Base-by-base conservation (phyloP, 92 coral and sea anemone genomes). In the Diadumene lineata region DNA sequence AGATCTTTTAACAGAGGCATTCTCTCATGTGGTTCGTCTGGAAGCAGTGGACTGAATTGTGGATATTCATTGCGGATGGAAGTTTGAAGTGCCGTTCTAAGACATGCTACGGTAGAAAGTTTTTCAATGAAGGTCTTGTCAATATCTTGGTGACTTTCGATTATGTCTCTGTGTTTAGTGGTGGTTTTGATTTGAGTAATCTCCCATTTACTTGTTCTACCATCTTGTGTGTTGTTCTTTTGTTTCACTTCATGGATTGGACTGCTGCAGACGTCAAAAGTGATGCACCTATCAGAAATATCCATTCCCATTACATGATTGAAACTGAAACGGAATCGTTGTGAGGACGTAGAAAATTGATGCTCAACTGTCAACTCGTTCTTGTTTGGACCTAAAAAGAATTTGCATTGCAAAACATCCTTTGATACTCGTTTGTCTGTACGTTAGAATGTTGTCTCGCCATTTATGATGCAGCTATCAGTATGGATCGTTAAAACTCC, bases 1-100 rank as follows among this genome's bases (percentile, higher is more conserved):
- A 64, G 76, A 16, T 70, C 76, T 43, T 70, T 70, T 2, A 70
- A 64, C 9, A 70, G 25, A 0, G 75, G 75, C 62, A 50, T 50
- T 18, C 34, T 28, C 25, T 70, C 34, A 22, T 70, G 43, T 26
- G 75, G 60, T 9, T 70, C 75, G 22, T 50, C 26, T 44, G 18
- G 1, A 23, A 10, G n/a, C n/a, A 60, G 13, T 30, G 65, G 65
- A 21, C n/a, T n/a, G n/a, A n/a, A n/a, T n/a, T n/a, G n/a, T n/a
- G n/a, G n/a, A n/a, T n/a, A n/a, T n/a, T n/a, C n/a, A n/a, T n/a
- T n/a, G n/a, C n/a, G n/a, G n/a, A n/a, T n/a, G n/a, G n/a, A n/a
- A n/a, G n/a, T n/a, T n/a, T n/a, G n/a, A n/a, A n/a, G n/a, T n/a
- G n/a, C n/a, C n/a, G n/a, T n/a, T n/a, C n/a, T n/a, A n/a, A n/a